Evolutionary conservation across 2,797 vertebrate genomes (phyloP).

Genomic region (Onychomys torridus): DNA sequence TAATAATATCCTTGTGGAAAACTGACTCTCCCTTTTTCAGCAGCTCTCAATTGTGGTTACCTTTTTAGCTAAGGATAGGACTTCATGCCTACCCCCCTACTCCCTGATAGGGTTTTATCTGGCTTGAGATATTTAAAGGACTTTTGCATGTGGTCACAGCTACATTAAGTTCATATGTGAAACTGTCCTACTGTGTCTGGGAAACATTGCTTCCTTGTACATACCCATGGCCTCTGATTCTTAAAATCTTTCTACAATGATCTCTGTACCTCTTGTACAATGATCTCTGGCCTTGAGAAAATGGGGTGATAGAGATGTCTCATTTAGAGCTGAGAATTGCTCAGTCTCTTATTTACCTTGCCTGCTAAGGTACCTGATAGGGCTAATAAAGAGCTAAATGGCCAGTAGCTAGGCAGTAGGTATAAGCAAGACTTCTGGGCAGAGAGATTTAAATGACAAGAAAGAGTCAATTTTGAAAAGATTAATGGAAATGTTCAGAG

Average conservation of each 20-base stretch:
- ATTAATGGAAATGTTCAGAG: not conserved
- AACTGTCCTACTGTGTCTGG: not conserved
- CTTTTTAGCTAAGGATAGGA: not conserved
- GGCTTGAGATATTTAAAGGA: not conserved
- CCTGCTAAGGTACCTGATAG: too few species aligned
- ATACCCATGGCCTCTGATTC: not conserved
- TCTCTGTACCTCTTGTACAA: not conserved
- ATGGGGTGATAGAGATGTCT: not conserved
- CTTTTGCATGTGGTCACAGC: not conserved
- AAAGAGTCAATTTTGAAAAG: not conserved
- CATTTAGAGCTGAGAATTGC: not conserved
- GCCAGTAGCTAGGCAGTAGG: too few species aligned
- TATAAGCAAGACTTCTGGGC: not conserved
- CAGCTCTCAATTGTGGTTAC: not conserved
- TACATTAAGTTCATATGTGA: not conserved
- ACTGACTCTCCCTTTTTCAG: not conserved
- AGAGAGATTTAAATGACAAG: conserved; percentile 15
- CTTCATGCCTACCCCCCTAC: not conserved
- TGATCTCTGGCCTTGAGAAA: not conserved
- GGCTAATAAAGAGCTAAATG: too few species aligned
- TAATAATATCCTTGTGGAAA: not conserved
- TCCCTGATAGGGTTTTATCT: not conserved
- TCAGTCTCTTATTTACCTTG: not conserved
- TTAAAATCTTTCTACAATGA: not conserved
- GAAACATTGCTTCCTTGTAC: not conserved